phyloP scores from a whole-genome alignment of 2,797 vertebrate species.

The Galaxias olidus region DNA sequence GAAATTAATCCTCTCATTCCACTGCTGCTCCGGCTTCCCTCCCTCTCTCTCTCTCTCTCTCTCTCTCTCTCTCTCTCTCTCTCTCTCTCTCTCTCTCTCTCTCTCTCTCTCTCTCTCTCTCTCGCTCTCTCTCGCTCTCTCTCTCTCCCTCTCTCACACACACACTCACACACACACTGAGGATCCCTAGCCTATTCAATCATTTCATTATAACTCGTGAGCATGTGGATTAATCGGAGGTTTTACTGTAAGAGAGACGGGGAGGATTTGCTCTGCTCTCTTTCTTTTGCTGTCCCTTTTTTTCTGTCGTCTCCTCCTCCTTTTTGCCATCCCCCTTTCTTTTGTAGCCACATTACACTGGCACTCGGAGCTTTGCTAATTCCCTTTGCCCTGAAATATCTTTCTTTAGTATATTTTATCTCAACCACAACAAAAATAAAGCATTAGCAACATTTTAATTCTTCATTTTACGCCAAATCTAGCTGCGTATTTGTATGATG shows the following conservation, averaged over 20 bases:
- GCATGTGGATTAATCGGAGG: constrained; percentile 60
- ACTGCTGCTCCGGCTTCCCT: constrained; percentile 33
- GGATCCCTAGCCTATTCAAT: constrained; percentile 62
- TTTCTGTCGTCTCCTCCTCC: neutral
- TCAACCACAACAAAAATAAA: no score
- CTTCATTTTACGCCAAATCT: no score
- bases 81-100: no score
- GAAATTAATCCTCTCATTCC: constrained; percentile 67
- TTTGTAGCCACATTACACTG: neutral
- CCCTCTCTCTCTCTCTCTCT: neutral
- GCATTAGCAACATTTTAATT: no score
- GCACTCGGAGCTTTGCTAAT: no score
- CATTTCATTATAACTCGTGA: constrained; percentile 67
- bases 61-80: constrained; percentile 30
- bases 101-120: no score
- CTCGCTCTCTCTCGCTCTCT: no score
- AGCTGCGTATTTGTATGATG: no score
- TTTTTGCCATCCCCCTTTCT: constrained; percentile 2
- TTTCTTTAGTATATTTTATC: no score
- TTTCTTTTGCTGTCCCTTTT: neutral
- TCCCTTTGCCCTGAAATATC: no score
- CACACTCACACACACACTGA: constrained; percentile 51
- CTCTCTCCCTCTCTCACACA: no score
- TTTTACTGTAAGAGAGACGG: constrained; percentile 49
- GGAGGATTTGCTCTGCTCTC: neutral